These are phyloP conservation scores for Amphiura filiformis DNA, from an alignment of 35 echinoderm and acorn worm species.

Conservation along the genomic window DNA sequence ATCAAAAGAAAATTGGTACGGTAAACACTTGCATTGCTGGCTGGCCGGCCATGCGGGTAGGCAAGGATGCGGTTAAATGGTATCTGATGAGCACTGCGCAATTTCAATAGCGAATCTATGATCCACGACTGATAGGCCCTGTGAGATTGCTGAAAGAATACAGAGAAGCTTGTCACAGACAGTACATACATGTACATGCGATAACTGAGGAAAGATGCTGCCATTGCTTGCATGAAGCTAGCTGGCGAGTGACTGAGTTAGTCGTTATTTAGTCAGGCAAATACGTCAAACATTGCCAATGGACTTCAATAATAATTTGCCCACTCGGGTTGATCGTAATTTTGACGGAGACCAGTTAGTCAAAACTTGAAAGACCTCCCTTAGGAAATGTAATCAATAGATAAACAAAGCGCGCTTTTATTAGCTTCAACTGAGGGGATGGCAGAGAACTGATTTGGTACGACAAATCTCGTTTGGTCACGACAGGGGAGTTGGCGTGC, in stretches of 20 bases:
- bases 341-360: conserved; percentile 2
- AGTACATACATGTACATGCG: too few species aligned
- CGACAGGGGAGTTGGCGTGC: not conserved
- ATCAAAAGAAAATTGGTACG: not conserved
- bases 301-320: conserved; percentile 15
- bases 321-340: not conserved
- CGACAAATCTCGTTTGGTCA: not conserved
- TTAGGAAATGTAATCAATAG: conserved; percentile 24
- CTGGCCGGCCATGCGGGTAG: too few species aligned
- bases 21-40: too few species aligned
- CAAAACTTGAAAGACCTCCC: not conserved
- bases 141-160: too few species aligned
- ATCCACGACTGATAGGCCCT: too few species aligned
- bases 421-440: conserved; percentile 19
- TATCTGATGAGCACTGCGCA: too few species aligned
- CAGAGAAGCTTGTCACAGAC: too few species aligned
- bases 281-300: not conserved
- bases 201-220: too few species aligned
- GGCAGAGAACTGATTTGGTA: conserved; percentile 16
- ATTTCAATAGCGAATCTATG: too few species aligned
- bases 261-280: not conserved
- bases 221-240: too few species aligned
- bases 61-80: too few species aligned
- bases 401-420: conserved; percentile 45
- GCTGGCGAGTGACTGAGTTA: not conserved